A percentile compares a stretch with the other conserved stretches of the same genome.
Evolutionary conservation across 2,797 vertebrate species (phyloP).

Genomic region (Crocodylus rhombifer): DNA sequence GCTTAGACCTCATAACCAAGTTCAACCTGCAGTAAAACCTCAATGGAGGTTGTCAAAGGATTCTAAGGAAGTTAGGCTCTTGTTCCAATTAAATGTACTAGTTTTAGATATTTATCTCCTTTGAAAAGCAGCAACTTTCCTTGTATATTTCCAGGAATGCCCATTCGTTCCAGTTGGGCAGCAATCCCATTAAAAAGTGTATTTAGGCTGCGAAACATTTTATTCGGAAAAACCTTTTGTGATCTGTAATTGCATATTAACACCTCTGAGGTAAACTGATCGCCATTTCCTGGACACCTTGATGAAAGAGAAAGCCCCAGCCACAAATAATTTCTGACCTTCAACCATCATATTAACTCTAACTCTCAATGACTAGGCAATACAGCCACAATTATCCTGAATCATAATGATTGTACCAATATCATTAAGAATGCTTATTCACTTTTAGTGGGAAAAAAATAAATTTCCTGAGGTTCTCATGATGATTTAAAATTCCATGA

Average conservation of each 20-base stretch:
- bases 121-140: neutral
- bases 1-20: too few species aligned
- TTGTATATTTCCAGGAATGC: neutral
- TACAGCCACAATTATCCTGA: slow-evolving; percentile 13
- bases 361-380: slow-evolving; percentile 40
- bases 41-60: too few species aligned
- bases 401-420: neutral
- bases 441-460: neutral
- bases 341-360: slow-evolving; percentile 61
- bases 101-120: neutral
- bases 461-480: neutral
- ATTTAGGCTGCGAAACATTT: slow-evolving; percentile 12
- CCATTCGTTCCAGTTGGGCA: neutral
- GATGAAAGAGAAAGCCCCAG: neutral
- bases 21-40: too few species aligned
- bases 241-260: slow-evolving; percentile 55
- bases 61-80: neutral
- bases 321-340: slow-evolving; percentile 61
- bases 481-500: neutral
- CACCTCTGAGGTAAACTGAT: slow-evolving; percentile 45
- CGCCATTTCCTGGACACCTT: slow-evolving; percentile 27
- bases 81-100: neutral
- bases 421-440: neutral
- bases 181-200: neutral
- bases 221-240: slow-evolving; percentile 10